Evolutionary conservation across 1,140 invertebrate species (phyloP), one percentile per base, ranked within the genome.

Genomic region (Drosophila aff.): DNA sequence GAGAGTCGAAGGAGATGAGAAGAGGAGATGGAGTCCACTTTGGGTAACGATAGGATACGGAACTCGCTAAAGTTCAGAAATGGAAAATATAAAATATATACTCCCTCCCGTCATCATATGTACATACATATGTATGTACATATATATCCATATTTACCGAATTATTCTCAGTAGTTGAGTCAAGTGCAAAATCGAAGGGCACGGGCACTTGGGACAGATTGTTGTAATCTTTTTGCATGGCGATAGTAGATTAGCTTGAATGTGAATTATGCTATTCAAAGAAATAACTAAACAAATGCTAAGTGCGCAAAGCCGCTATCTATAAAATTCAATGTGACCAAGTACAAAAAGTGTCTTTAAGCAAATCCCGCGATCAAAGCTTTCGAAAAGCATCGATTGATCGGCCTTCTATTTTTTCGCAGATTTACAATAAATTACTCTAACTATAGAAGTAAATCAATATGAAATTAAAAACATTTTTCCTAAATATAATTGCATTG

Each of bases 131-230:
- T 31, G 2, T 31, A 31, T 31, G 31, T 31, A 31, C 31, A 31
- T 31, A 31, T 33, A 11, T 33, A 33, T 33, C 33, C 2, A 13
- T 18, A 55, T 13, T 38, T 55, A 38, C 52, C 18, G 33, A 55
- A 38, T 55, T 55, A 38, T 55, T 38, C 18, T 38, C 52, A 38
- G 33, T 55, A 8, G 33, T 38, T 38, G 52, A 38, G 4, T 55
- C 52, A 38, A 53, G 18, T 21, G 18, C 31, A 16, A 18, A 55
- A 38, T 6, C 52, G 2, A 8, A 21, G 11, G 8, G 33, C 8
- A 10, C 4, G 11, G 8, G 33, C 8, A 10, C 4, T 38, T 55
- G 52, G 18, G 33, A 38, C 0, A 55, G 18, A 55, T 55, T 55
- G 52, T 23, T 38, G 28, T 5, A 38, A 11, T 6, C 26, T n/a